These are phyloP conservation scores for Callipepla squamata DNA, from an alignment of 2,113 vertebrate genomes.

Conservation along the genomic window DNA sequence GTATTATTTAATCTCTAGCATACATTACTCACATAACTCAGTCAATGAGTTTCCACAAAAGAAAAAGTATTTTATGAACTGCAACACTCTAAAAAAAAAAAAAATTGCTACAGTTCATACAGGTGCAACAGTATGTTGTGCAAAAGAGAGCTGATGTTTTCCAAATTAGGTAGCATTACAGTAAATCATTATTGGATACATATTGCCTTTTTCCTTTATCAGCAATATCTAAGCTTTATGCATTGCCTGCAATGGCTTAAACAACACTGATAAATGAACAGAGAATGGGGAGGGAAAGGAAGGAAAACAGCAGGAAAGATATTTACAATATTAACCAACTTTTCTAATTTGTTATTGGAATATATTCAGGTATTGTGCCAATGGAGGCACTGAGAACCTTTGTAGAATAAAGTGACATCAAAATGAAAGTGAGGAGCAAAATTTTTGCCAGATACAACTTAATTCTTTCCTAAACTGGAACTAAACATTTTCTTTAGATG, in stretches of 20 bases:
- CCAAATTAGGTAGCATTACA: neutral
- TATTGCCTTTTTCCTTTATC: neutral
- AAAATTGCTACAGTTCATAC: neutral
- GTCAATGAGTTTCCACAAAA: neutral
- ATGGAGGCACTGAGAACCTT: neutral
- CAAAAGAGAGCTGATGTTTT: neutral
- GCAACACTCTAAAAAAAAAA: neutral
- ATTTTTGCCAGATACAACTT: neutral
- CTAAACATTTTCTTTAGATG: neutral
- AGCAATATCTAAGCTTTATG: neutral
- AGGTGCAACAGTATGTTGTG: neutral
- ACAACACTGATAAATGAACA: neutral
- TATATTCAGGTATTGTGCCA: neutral
- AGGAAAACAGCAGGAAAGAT: neutral
- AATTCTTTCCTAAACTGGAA: neutral
- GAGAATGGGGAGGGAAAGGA: neutral
- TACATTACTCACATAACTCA: neutral
- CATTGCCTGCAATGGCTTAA: neutral
- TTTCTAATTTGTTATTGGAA: neutral
- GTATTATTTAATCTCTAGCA: neutral
- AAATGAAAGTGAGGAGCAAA: neutral
- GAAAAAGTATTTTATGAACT: neutral
- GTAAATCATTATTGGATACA: neutral
- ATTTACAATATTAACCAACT: neutral
- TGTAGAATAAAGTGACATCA: neutral